Evolutionary conservation across 2,113 vertebrate genomes (phyloP).

Genomic region (Eulemur rufifrons): DNA sequence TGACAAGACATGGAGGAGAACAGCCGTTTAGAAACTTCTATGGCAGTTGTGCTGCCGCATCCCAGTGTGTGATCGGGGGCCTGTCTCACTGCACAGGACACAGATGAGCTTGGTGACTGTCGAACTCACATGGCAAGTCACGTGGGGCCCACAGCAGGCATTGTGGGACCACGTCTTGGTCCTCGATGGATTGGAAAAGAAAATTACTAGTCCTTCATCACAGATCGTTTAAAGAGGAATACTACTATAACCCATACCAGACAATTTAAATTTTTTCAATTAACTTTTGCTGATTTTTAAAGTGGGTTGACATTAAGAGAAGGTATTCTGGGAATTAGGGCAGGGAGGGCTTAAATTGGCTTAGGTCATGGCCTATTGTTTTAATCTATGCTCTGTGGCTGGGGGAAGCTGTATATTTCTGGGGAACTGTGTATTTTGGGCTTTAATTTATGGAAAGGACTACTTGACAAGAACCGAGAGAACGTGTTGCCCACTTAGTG

Average conservation of each 20-base stretch:
- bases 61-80: background rate
- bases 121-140: fast-evolving
- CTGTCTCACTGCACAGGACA: background rate
- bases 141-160: background rate
- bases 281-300: constrained; percentile 21
- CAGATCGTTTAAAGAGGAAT: background rate
- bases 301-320: background rate
- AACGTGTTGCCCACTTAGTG: fast-evolving
- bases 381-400: background rate
- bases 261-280: background rate
- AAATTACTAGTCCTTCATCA: background rate
- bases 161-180: fast-evolving
- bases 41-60: too few relatives aligned
- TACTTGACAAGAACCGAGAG: background rate
- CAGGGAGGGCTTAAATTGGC: background rate
- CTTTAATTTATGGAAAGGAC: background rate
- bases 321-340: background rate
- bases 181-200: background rate
- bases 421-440: background rate
- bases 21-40: background rate
- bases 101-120: background rate
- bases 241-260: background rate
- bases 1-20: background rate
- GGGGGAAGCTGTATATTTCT: background rate
- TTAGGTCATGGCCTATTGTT: background rate